Base-by-base conservation (phyloP, 2,888 invertebrate species). In the Lasioglossum marginatum region DNA sequence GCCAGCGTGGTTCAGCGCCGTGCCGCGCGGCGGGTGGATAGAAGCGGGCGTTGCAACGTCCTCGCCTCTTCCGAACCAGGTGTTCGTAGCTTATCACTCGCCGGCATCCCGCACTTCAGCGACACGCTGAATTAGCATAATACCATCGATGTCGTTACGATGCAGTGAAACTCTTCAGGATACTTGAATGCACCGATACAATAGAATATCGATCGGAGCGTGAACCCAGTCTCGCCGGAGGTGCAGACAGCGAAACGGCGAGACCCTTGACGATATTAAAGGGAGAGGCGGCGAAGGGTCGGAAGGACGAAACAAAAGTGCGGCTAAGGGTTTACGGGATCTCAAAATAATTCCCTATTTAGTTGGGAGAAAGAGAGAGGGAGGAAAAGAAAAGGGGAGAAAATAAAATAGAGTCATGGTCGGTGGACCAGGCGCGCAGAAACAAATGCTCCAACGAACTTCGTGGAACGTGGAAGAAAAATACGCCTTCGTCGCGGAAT, bases 91-190 rank as follows among this genome's bases (percentile, higher is more conserved):
- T 89, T 88, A 89, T 91, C 88, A 74, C 81, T 86, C 86, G 77
- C 72, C 79, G 23, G 77, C 79, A 87, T 85, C 90, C 63, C 85
- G 80, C 81, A 60, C 82, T 74, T 83, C 81, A 86, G 73, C 86
- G 86, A 91, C 89, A 81, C 88, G 91, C 91, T 89, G 91, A 92
- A 93, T 93, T 93, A 93, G 90, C 93, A 91, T 92, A 92, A 93
- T 90, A 79, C 82, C 85, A 70, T 76, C 85, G 83, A 83, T 82
- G 83, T 83, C 89, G 91, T 88, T 85, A 86, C 86, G 83, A 82
- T 82, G 81, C 85, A 71, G 78, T 83, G 87, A 87, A 88, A 81
- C 88, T 89, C 88, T 87, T 85, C 87, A 63, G 86, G 85, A 89
- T 82, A 91, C 88, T 90, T 85, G 79, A 88, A 87, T 87, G 87